Evolutionary conservation across 2,888 invertebrate species (phyloP).

Genomic region (Temnothorax ravouxi): DNA sequence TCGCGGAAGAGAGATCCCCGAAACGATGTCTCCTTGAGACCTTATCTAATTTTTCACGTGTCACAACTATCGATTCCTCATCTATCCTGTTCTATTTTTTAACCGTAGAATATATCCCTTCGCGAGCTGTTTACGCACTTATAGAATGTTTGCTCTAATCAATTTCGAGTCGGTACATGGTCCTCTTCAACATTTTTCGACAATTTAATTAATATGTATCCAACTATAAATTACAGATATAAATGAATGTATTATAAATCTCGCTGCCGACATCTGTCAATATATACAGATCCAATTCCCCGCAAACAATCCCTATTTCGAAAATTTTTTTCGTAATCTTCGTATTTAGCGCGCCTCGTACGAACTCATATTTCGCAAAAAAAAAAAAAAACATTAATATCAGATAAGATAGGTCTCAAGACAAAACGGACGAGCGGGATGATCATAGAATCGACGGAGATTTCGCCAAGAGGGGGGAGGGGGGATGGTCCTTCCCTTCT

Average conservation of each 20-base stretch:
- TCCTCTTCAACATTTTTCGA: background rate
- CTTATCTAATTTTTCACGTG: background rate
- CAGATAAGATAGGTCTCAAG: background rate
- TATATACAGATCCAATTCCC: background rate
- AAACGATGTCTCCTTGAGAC: background rate
- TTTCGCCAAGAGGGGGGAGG: background rate
- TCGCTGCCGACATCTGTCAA: background rate
- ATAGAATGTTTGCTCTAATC: slow-evolving; percentile 4
- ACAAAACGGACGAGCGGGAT: background rate
- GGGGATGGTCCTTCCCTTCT: background rate
- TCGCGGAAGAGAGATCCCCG: background rate
- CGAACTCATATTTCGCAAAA: background rate
- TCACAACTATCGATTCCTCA: slow-evolving; percentile 4
- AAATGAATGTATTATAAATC: slow-evolving; percentile 10
- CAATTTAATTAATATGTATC: background rate
- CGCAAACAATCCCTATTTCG: background rate
- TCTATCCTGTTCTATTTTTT: background rate
- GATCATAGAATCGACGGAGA: slow-evolving; percentile 6
- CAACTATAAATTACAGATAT: background rate
- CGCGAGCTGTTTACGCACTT: background rate
- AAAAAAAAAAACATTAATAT: background rate
- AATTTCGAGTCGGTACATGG: background rate
- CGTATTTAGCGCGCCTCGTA: background rate
- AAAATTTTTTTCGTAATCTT: background rate
- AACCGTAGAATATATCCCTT: background rate